phyloP scores from a whole-genome alignment of 1,140 invertebrate species.

The Wasmannia auropunctata region DNA sequence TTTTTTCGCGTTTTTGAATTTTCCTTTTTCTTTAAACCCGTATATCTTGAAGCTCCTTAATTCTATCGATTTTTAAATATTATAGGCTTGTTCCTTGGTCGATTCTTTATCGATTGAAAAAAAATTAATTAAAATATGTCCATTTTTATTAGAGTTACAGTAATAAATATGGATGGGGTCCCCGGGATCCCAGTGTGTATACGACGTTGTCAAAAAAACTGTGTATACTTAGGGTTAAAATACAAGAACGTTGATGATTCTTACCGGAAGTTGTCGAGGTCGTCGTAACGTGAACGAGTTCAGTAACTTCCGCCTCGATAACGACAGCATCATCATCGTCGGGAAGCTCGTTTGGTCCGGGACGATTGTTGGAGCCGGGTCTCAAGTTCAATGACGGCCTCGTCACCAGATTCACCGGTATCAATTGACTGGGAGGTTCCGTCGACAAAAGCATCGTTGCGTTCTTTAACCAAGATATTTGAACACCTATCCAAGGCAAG shows the following conservation, averaged over 20 bases:
- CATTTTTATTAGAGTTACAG: too few species aligned
- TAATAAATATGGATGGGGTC: too few species aligned
- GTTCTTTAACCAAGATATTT: constrained; percentile 82
- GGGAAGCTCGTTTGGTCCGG: constrained; percentile 71
- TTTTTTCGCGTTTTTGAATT: too few species aligned
- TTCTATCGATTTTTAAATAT: too few species aligned
- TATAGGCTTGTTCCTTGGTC: too few species aligned
- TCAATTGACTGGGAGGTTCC: constrained; percentile 70
- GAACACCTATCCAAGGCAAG: constrained; percentile 73
- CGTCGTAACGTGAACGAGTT: constrained; percentile 68
- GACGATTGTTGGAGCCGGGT: constrained; percentile 68
- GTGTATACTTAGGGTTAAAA: too few species aligned
- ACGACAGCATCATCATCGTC: constrained; percentile 81
- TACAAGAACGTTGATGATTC: neutral
- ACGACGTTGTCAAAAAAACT: too few species aligned
- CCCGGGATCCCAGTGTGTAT: too few species aligned
- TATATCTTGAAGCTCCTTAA: too few species aligned
- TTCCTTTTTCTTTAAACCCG: too few species aligned
- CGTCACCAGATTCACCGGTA: constrained; percentile 79
- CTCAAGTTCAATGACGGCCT: constrained; percentile 70
- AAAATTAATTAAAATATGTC: too few species aligned
- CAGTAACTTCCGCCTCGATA: constrained; percentile 80
- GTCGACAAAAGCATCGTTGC: constrained; percentile 78
- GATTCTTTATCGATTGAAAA: too few species aligned
- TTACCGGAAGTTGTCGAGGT: constrained; percentile 65